These are phyloP conservation scores for Clavelina lepadiformis DNA, from an alignment of 23 tunicate genomes.

Conservation along the genomic window DNA sequence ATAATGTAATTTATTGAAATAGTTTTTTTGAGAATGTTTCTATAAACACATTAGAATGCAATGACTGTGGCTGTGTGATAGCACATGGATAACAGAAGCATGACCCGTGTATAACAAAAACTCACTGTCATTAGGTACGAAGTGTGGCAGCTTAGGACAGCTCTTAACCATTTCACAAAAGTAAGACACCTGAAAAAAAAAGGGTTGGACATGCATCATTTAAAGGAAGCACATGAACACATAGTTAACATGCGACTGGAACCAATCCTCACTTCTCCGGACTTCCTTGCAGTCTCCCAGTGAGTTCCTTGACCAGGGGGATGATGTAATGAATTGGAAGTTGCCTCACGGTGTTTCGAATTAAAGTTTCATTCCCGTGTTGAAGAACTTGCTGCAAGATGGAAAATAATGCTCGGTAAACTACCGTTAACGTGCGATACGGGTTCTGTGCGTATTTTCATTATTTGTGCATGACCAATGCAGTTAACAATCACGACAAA, in stretches of 20 bases:
- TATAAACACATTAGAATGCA: no score
- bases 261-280: slow-evolving; percentile 74
- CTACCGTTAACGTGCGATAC: no score
- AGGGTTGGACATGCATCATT: background rate
- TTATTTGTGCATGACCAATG: no score
- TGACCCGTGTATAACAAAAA: no score
- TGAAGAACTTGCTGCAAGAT: slow-evolving; percentile 73
- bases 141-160: slow-evolving; percentile 47
- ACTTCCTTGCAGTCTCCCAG: slow-evolving; percentile 33
- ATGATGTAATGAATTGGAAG: slow-evolving; percentile 47
- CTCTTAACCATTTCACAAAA: slow-evolving; percentile 61
- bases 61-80: no score
- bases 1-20: no score
- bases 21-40: no score
- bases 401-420: no score
- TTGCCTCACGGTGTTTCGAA: slow-evolving; percentile 51
- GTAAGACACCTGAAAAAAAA: slow-evolving; percentile 49
- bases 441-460: no score
- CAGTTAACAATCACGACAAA: no score
- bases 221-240: background rate
- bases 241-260: no score
- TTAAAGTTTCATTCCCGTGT: slow-evolving; percentile 43
- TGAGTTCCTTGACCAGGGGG: slow-evolving; percentile 56
- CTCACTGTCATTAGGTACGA: slow-evolving; percentile 86
- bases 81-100: no score